Evolutionary conservation across 2,797 vertebrate species (phyloP).

Genomic region (Chelon labrosus): DNA sequence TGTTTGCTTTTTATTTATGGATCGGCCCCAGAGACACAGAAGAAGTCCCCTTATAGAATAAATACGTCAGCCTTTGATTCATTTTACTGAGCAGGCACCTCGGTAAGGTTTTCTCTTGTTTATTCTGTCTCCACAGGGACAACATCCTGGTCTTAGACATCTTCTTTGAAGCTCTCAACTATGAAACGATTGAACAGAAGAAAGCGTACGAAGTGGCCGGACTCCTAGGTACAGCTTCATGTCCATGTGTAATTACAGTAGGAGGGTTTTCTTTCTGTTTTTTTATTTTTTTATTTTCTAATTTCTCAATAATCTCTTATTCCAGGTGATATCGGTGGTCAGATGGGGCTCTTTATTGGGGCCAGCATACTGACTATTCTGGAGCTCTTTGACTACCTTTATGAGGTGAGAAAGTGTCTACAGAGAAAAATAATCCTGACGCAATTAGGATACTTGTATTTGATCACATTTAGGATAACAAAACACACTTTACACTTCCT

Average conservation of each 20-base stretch:
- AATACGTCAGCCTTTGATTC: too few relatives aligned
- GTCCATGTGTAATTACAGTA: neutral
- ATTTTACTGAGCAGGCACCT: too few relatives aligned
- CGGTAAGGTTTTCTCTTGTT: neutral
- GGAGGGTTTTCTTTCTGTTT: neutral
- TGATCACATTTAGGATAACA: too few relatives aligned
- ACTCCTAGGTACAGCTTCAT: constrained; percentile 88
- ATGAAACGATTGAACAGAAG: constrained; percentile 99
- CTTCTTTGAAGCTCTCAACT: constrained; percentile 99
- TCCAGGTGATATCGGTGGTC: constrained; percentile 98
- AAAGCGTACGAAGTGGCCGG: constrained; percentile 98
- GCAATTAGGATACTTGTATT: neutral
- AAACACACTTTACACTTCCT: too few relatives aligned
- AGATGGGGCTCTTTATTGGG: constrained; percentile 99
- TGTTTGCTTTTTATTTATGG: too few relatives aligned
- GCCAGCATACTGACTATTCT: constrained; percentile 97
- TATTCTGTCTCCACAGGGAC: constrained; percentile 84
- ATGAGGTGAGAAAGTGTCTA: constrained; percentile 88
- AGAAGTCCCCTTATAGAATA: too few relatives aligned
- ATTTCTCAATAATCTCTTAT: constrained; percentile 12
- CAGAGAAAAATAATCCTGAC: neutral
- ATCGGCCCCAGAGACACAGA: too few relatives aligned
- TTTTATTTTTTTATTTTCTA: neutral
- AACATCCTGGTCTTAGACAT: constrained; percentile 98
- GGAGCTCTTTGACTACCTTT: constrained; percentile 97